phyloP scores from a whole-genome alignment of 2,797 vertebrate species.

The Syngnathus rostellatus region DNA sequence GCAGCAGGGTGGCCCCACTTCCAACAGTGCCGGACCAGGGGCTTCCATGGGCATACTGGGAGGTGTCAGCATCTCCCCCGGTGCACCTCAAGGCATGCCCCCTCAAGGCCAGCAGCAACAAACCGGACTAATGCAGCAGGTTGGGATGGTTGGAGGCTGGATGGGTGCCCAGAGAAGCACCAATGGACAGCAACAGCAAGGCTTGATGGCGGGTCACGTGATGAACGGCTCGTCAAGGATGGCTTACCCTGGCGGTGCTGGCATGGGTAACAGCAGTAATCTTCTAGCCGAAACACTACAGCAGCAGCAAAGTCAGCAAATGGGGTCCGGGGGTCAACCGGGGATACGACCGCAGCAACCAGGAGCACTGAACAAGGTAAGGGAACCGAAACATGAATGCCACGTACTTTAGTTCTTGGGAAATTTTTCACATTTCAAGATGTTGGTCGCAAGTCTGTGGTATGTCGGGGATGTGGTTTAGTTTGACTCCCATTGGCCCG shows the following conservation, averaged over 20 bases:
- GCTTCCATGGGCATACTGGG: slow-evolving; percentile 81
- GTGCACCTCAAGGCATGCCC: slow-evolving; percentile 75
- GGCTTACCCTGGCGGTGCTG: slow-evolving; percentile 76
- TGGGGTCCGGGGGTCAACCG: slow-evolving; percentile 77
- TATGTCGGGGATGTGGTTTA: neutral
- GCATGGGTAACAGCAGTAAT: slow-evolving; percentile 77
- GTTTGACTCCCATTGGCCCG: neutral
- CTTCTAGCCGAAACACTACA: slow-evolving; percentile 84
- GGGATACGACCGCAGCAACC: slow-evolving; percentile 84
- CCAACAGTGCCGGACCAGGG: slow-evolving; percentile 54
- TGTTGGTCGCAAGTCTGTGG: neutral
- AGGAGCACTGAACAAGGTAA: slow-evolving; percentile 77
- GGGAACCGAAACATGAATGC: neutral
- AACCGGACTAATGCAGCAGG: slow-evolving; percentile 70
- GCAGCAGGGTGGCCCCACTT: slow-evolving; percentile 64
- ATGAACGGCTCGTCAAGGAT: slow-evolving; percentile 93
- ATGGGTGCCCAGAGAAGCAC: slow-evolving; percentile 79
- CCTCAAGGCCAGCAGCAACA: slow-evolving; percentile 68
- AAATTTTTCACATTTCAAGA: no score
- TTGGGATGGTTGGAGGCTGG: slow-evolving; percentile 74
- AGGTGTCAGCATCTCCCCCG: slow-evolving; percentile 76
- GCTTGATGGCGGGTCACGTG: slow-evolving; percentile 87
- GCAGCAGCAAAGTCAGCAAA: slow-evolving; percentile 78
- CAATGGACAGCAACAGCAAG: slow-evolving; percentile 70
- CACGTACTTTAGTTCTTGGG: neutral